Base-by-base conservation (phyloP, 2,797 vertebrate species). In the Bufotes viridis region DNA sequence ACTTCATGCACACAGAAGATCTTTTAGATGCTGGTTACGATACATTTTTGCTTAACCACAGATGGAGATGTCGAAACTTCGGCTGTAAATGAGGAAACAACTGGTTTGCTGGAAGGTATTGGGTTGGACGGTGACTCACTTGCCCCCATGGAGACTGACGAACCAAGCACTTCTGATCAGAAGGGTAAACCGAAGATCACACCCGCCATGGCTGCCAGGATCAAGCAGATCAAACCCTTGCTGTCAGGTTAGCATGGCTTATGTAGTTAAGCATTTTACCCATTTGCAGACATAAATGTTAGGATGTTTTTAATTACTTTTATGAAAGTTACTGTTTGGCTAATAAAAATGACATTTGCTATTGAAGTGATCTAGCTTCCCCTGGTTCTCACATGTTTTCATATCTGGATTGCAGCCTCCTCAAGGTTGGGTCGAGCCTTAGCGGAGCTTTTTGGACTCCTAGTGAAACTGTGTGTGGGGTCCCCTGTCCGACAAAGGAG, bases 121-220 rank as follows among this genome's bases (percentile, higher is more conserved):
- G 97, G 97, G 74, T 93, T 99, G 89, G 98, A 99, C 91, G 96
- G 97, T 20, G 98, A 98, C 88, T 93, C 97, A 0, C 90, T 98
- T 90, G 97, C 98, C 90, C 98, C 98, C 55, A 99, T 99, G 98
- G 98, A 99, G 93, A 99, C 98, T 0, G 98, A 99, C 15, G 98
- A 99, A 93, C 97, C 98, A 88, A 95, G 96, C 83, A 84, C 96
- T 81, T 91, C 96, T 14, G 98, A 98, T 90, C 94, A 97, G 7
- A 99, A 98, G 87, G 94, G 96, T 88, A 99, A 99, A 92, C 98
- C 97, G 90, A 99, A 99, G 94, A 97, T 99, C 80, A 98, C 96
- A 15, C 97, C 98, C 14, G 98, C 98, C 65, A 99, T 99, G 98
- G 98, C 98, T n/a, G 98, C 98, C 2, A 96, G 97, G 88, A 99